These are phyloP conservation scores for Ophioninae sp. DNA, from an alignment of 2,888 invertebrate species.

Conservation along the genomic window DNA sequence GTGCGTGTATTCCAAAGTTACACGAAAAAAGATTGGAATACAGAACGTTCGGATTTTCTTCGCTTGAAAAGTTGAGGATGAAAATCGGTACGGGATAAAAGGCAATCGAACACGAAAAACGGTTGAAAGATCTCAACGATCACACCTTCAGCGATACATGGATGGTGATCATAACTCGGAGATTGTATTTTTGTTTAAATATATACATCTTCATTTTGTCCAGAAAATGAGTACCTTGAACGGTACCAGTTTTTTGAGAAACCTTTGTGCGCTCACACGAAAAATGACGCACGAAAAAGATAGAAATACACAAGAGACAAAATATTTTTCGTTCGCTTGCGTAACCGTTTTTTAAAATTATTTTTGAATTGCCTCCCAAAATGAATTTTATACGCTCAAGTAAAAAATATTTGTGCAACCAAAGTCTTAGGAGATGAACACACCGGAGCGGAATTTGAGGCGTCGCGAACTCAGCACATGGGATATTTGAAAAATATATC, in stretches of 20 bases:
- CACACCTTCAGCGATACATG: not conserved
- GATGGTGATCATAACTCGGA: not conserved
- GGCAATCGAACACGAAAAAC: not conserved
- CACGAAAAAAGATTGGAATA: not conserved
- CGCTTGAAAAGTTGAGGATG: not conserved
- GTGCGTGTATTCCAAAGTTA: not conserved
- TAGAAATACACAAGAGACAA: constrained; percentile 11
- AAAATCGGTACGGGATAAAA: not conserved
- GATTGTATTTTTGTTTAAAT: not conserved
- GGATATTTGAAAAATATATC: constrained; percentile 54
- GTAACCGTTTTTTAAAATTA: not conserved
- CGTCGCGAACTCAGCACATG: constrained; percentile 12
- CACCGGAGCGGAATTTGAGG: constrained; percentile 26
- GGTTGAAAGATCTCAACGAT: not conserved
- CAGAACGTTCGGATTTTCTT: not conserved
- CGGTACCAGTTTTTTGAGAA: not conserved
- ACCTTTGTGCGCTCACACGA: not conserved
- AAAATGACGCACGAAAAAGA: not conserved
- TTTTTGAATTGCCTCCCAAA: constrained; percentile 46
- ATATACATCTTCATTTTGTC: not conserved
- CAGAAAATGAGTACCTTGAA: not conserved
- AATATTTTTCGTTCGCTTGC: constrained; percentile 33
- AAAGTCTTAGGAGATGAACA: constrained; percentile 46
- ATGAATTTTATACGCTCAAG: constrained; percentile 51
- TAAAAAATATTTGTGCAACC: constrained; percentile 50